Evolutionary conservation across 2,888 invertebrate species (phyloP), one percentile per base, ranked within the genome.

Genomic region (Pristionchus arcanus): DNA sequence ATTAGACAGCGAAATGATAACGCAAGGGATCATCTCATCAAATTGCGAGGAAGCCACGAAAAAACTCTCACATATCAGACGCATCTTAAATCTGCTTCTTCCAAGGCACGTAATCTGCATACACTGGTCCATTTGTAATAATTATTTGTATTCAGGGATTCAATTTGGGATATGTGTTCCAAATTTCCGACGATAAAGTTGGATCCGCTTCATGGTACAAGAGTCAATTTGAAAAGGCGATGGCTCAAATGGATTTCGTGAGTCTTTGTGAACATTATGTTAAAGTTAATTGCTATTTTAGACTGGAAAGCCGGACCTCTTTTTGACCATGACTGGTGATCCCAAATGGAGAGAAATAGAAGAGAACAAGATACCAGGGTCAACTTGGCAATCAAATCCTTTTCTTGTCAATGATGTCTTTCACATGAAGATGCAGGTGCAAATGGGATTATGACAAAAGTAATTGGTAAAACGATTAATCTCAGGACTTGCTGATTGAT

Each of bases 361-460:
- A 28, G n/a, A 53, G 1, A 84, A 84, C 19, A 15, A 49, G 49
- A 11, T 55, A 3, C 53, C 49, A 16, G n/a, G n/a, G 3, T 16
- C 53, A 4, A 53, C 53, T 28, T 84, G 84, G 84, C 84, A 84
- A 16, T 49, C 49, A 2, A 53, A 28, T 55, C 84, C 84, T 2
- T 55, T 84, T 9, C 49, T 84, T 9, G 84, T 84, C 7, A 84
- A 84, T 55, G 84, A 84, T 11, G 84, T 84, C 1, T 84, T 84
- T n/a, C 21, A 84, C 28, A 19, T 53, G 53, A 84, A 84, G 53
- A 84, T 21, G 53, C 49, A 84, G 37, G 77, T 77, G 3, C 13
- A 2, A 9, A 15, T 42, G n/a, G n/a, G n/a, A n/a, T n/a, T n/a
- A n/a, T n/a, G n/a, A n/a, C n/a, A n/a, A n/a, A n/a, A n/a, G n/a